Base-by-base conservation (phyloP, 2,797 vertebrate genomes). In the Remorina albescens region DNA sequence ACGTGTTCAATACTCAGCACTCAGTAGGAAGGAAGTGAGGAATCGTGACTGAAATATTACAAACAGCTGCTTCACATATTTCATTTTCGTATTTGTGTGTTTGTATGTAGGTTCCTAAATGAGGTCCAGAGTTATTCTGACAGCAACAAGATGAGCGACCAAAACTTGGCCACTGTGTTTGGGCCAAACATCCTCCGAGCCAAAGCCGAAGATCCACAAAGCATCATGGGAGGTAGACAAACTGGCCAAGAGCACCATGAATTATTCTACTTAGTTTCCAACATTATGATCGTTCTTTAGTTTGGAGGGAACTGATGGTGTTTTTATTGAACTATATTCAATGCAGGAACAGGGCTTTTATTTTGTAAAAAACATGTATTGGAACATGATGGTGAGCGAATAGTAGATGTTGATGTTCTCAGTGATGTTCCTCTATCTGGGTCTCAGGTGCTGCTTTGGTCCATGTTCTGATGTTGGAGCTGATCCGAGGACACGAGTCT, bases 121-220 rank as follows among this genome's bases (percentile, higher is more conserved):
- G 94, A 96, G 66, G 95, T 96, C 63, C 95, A 95, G 71, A 93
- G 90, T 67, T 91, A 85, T 83, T 94, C 94, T 64, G 84, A 82
- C 65, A 91, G 86, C 36, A 96, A 96, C 85, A 95, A 93, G 80
- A 95, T 95, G 94, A 94, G 88, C 11, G 83, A 91, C 36, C 92
- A 95, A 71, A 96, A 95, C 79, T 66, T 95, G 63, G 95, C 95
- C 8, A 95, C 94, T 0, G 95, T 95, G 66, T 96, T 96, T 16
- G 95, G 94, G 32, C 95, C 95, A 36, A 96, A 96, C 81, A 94
- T 96, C 70, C 90, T 95, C 30, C 84, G 94, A 59, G 93, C 92
- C 39, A 96, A 95, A 90, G 90, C 93, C 8, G 94, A 95, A 69
- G 93, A 95, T 77, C 94, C 91, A 4, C 92, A 95, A 80, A 95